Percentiles rank a stretch among this genome's conserved stretches.
Evolutionary conservation across 2,797 vertebrate species (phyloP).

Genomic region (Cheracebus regulus): DNA sequence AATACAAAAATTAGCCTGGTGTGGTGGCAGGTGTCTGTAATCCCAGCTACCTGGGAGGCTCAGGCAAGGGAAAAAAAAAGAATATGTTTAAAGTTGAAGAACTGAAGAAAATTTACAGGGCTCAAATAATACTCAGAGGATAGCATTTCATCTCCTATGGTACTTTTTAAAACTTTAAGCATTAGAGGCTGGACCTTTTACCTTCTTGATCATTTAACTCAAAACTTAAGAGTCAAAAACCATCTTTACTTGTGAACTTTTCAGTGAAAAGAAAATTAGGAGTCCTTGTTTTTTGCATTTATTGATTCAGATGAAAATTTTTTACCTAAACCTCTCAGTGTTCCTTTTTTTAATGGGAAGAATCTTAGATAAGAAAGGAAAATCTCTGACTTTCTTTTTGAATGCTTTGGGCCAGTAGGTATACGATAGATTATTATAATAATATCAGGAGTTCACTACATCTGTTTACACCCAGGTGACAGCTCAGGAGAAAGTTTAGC

Average conservation of each 20-base stretch:
- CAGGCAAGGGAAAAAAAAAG: background rate
- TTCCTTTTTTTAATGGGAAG: background rate
- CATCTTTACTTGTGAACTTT: slow-evolving; percentile 18
- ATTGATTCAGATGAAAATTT: background rate
- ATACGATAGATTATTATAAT: background rate
- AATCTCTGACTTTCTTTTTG: background rate
- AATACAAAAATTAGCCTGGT: too few relatives aligned
- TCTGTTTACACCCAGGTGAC: background rate
- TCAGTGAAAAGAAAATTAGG: slow-evolving; percentile 1
- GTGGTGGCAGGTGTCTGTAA: too few relatives aligned
- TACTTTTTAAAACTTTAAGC: background rate
- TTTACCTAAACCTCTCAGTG: background rate
- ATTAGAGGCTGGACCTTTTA: background rate
- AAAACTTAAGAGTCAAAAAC: background rate
- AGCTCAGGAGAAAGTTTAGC: background rate
- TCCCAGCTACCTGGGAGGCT: too few relatives aligned
- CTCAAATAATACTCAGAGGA: background rate
- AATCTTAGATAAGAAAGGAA: background rate
- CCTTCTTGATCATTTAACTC: background rate
- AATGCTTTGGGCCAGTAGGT: background rate
- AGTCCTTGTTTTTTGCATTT: background rate
- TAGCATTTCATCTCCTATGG: background rate
- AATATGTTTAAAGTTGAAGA: slow-evolving; percentile 9
- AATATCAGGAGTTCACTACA: background rate
- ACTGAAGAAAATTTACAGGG: background rate